Evolutionary conservation across 1,140 invertebrate species (phyloP).

Genomic region (Bombus difficillimus): DNA sequence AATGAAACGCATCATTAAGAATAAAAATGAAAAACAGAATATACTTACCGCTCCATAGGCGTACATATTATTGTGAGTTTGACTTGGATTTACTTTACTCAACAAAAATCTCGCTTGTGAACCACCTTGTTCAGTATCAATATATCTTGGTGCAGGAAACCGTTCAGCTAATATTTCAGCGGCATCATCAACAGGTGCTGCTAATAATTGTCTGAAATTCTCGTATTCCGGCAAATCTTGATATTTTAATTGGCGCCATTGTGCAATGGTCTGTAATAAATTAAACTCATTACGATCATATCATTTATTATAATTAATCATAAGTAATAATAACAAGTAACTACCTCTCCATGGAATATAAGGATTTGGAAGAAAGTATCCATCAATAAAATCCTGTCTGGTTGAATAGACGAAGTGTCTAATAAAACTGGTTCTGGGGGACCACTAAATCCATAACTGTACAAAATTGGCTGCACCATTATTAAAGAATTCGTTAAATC

Average conservation of each 20-base stretch:
- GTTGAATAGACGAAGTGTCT: conserved; percentile 98
- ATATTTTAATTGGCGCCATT: conserved; percentile 97
- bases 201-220: conserved; percentile 97
- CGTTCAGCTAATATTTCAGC: conserved; percentile 97
- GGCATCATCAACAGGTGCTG: conserved; percentile 98
- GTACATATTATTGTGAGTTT: conserved; percentile 99
- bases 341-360: conserved; percentile 99
- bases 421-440: conserved; percentile 98
- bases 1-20: conserved; percentile 28
- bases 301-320: not conserved
- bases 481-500: conserved; percentile 98
- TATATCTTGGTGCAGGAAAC: conserved; percentile 99
- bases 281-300: not conserved
- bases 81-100: conserved; percentile 99
- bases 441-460: conserved; percentile 99
- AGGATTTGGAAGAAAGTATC: conserved; percentile 99
- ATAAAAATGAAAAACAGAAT: conserved; percentile 33
- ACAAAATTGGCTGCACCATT: conserved; percentile 99
- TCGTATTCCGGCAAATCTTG: conserved; percentile 98
- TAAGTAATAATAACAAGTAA: not conserved
- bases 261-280: conserved; percentile 93
- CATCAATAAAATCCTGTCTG: conserved; percentile 98
- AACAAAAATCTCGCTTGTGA: conserved; percentile 98
- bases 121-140: conserved; percentile 99
- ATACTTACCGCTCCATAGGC: conserved; percentile 94